Percentiles rank a stretch among this genome's conserved stretches.
Conservation (phyloP, 2,888 invertebrate genomes). For the Morpho deidamia region DNA sequence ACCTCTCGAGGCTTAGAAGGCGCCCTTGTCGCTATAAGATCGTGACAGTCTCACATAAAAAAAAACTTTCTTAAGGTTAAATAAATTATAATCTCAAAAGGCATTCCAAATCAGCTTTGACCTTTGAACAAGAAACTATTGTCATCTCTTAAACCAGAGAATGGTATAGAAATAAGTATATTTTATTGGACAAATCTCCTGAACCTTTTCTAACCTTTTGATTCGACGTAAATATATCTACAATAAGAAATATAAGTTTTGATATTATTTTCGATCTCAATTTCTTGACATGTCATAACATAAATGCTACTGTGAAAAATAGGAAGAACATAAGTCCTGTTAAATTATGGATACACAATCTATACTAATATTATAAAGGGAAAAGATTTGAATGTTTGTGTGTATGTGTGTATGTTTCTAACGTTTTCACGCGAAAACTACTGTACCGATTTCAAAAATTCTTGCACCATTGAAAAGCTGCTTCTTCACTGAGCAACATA, state of each 20-base stretch:
- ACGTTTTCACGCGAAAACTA: too few species aligned
- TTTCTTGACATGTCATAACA: slow-evolving; percentile 1
- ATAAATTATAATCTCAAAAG: neutral
- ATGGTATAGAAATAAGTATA: neutral
- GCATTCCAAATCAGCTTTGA: slow-evolving; percentile 11
- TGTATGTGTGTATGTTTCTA: too few species aligned
- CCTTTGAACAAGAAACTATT: neutral
- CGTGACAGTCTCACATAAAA: too few species aligned
- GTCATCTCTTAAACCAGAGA: neutral
- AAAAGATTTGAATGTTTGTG: too few species aligned
- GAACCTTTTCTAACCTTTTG: neutral
- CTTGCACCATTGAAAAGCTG: too few species aligned
- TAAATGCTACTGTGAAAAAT: neutral
- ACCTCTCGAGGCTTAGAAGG: too few species aligned
- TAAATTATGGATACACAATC: too few species aligned
- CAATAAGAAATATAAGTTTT: neutral
- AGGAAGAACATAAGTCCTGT: neutral
- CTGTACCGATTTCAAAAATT: too few species aligned
- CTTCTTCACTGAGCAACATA: too few species aligned
- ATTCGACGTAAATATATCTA: slow-evolving; percentile 1
- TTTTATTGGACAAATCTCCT: slow-evolving; percentile 9
- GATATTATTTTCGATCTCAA: neutral
- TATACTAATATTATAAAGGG: too few species aligned
- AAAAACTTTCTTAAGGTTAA: slow-evolving; percentile 3
- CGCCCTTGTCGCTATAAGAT: too few species aligned